Evolutionary conservation across 2,797 vertebrate genomes (phyloP), one percentile per base, ranked within the genome.

Genomic region (Hippopotamyrus pictus): DNA sequence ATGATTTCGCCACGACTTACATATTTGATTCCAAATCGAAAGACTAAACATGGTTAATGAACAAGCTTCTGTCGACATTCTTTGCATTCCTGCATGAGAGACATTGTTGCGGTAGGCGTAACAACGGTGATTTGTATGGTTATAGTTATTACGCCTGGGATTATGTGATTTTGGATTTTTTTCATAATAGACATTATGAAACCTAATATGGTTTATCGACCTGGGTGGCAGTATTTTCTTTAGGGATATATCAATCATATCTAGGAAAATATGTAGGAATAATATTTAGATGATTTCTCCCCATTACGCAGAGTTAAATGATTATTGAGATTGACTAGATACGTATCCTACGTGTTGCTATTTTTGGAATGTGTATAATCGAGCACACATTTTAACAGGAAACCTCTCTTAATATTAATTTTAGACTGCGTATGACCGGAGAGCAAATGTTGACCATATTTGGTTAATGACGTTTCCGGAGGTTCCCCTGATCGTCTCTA

Each of bases 391-490:
- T 41, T 87, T 29, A 57, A 57, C 29, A 87, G 86, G 51, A 87
- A 90, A 79, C 87, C 41, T 65, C 37, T 44, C 14, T 48, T 51
- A 69, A 29, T 69, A 88, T 88, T 44, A 14, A 46, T 65, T 44
- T 54, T 57, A 9, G 87, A 65, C 4, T n/a, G 57, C 57, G 19
- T 91, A 76, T 90, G 90, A 84, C 88, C 93, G 37, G 41, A 44
- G 57, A 65, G 44, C 57, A 33, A 12, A 65, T 65, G 2, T 65
- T 22, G 51, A 69, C 87, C 93, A 89, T 91, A 94, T 90, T 94
- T 94, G 95, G 95, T 91, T 94, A 93, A 89, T 95, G 94, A 96
- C 93, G 94, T 90, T 88, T 92, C 92, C 82, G 93, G 91, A 94
- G 94, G 93, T 93, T 95, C 93, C 92, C 94, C 91, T 73, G 84